phyloP scores from a whole-genome alignment of 2,797 vertebrate species.

The Enteromius mattozi region DNA sequence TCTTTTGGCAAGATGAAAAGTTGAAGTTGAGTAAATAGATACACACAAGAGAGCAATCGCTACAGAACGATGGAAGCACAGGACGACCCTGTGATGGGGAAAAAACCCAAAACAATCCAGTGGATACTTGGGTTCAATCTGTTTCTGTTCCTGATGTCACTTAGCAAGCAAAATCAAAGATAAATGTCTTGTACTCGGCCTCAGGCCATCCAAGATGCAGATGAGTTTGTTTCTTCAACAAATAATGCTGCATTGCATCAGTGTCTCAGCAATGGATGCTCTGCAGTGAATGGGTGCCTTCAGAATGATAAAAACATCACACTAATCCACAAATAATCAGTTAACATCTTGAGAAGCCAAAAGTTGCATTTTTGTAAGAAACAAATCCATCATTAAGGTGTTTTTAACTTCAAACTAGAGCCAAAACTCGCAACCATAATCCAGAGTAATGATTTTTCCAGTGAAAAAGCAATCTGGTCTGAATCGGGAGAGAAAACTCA shows the following conservation, averaged over 20 bases:
- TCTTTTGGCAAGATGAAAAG: slow-evolving; percentile 55
- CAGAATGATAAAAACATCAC: not conserved
- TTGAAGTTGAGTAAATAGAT: slow-evolving; percentile 66
- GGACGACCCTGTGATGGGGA: not conserved
- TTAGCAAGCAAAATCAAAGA: not conserved
- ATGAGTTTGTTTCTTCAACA: not conserved
- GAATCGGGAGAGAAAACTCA: not conserved
- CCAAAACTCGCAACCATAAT: not conserved
- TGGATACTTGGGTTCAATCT: slow-evolving; percentile 14
- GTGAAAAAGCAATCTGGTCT: not conserved
- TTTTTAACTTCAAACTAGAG: not conserved
- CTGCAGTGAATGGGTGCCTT: not conserved
- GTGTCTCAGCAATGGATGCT: not conserved
- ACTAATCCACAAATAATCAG: not conserved
- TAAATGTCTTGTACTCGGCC: not conserved
- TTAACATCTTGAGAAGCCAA: not conserved
- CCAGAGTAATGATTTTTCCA: not conserved
- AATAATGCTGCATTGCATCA: not conserved
- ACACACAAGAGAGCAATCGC: slow-evolving; percentile 52
- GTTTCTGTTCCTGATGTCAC: not conserved
- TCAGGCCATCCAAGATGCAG: not conserved
- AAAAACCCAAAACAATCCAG: not conserved
- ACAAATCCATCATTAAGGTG: not conserved
- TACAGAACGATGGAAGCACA: slow-evolving; percentile 33
- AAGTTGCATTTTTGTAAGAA: not conserved